Base-by-base conservation (phyloP, 2,888 invertebrate genomes). In the Coleophora deauratella region DNA sequence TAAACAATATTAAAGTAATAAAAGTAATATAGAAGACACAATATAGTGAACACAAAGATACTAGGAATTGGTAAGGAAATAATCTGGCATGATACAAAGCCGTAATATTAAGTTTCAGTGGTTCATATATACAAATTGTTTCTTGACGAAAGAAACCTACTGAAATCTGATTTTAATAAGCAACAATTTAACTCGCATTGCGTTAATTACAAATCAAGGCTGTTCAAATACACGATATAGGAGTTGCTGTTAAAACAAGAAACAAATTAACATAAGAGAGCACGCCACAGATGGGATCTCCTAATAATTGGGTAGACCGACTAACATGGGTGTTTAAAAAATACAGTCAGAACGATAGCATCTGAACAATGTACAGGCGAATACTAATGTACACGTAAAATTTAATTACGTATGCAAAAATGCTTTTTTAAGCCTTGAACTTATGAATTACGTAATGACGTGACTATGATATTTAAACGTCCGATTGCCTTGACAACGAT, bases 201-300 rank as follows among this genome's bases (percentile, higher is more conserved):
- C 54, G 63, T 64, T 71, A 68, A 74, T 74, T 67, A 70, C 56
- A 52, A 61, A 66, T 68, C 71, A 74, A 75, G 68, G 67, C 62
- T 67, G 60, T 58, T 56, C 55, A 55, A 55, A 43, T 52, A 42
- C 45, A 40, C 54, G 59, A 61, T 72, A 70, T 66, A 71, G 64
- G 62, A 63, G 59, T 58, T 52, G 51, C 59, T 52, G 55, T 55
- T 58, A 50, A 59, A 59, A 56, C 52, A 58, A 57, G 53, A 64
- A 63, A 58, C 49, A 55, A 76, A 21, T 75, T 75, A 70, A 62
- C 74, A 79, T 75, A 73, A 66, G 60, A 56, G 65, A 61, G 66
- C 76, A 78, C 74, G 78, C 73, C 52, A 72, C 59, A 69, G 78
- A 75, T 79, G 69, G 59, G 62, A 79, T 78, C 76, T 72, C 57